These are phyloP conservation scores for Cataglyphis albicans DNA, from an alignment of 2,888 invertebrate species.

Conservation along the genomic window DNA sequence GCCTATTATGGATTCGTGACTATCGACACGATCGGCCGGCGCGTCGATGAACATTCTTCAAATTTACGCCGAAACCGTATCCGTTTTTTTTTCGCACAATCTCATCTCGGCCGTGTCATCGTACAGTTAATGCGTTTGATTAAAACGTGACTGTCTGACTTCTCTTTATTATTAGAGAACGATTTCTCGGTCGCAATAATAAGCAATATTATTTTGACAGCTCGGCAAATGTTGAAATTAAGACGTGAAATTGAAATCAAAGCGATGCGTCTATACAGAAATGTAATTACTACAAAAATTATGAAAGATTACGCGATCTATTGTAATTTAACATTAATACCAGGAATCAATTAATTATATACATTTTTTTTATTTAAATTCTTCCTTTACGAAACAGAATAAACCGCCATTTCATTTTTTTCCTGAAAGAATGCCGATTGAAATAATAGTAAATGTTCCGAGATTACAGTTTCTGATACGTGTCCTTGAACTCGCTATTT, in stretches of 20 bases:
- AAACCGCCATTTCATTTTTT: background rate
- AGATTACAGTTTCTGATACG: background rate
- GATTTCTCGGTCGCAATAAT: background rate
- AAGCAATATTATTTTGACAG: background rate
- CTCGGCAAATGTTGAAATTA: background rate
- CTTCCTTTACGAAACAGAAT: background rate
- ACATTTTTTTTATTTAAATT: background rate
- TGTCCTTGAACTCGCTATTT: conserved; percentile 23
- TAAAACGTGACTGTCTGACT: background rate
- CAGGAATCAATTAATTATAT: background rate
- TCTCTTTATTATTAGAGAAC: background rate
- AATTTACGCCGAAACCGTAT: conserved; percentile 31
- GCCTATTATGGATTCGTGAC: conserved; percentile 58
- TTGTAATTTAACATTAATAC: background rate
- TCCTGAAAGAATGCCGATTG: background rate
- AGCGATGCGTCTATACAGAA: background rate
- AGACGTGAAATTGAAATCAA: background rate
- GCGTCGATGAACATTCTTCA: conserved; percentile 25
- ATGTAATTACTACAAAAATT: background rate
- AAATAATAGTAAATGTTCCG: background rate
- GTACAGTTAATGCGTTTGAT: background rate
- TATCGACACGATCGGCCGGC: conserved; percentile 29
- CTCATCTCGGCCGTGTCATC: background rate
- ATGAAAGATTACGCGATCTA: background rate
- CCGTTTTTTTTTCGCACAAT: background rate